Base-by-base conservation (phyloP, 2,888 invertebrate species). In the Blastobasis adustella region DNA sequence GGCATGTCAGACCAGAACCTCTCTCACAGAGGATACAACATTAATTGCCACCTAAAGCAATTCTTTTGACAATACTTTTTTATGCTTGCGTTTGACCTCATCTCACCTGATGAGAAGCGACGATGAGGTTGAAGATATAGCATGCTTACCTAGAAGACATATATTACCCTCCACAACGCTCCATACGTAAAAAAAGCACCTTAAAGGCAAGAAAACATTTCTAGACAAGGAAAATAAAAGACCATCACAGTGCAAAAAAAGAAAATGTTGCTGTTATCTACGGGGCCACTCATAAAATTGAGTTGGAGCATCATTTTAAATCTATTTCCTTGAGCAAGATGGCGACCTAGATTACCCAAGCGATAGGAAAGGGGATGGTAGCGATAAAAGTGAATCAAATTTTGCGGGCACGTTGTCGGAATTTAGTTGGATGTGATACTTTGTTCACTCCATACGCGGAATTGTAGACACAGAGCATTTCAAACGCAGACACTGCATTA, bases 241-340 rank as follows among this genome's bases (percentile, higher is more conserved):
- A 49, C 45, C 43, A 46, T 36, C 51, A 23, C 41, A 37, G 46
- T 23, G 23, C 23, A 23, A 23, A 23, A n/a, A 23, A 52, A 52
- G 47, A 57, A 61, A 58, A 69, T 67, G 62, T 66, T 57, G 54
- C 46, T 55, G 58, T 65, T 70, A 63, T 67, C 61, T 57, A 45
- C 49, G 60, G 56, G 57, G 57, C 58, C 57, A 46, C 55, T 58
- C 62, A 59, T 65, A 67, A 68, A 71, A 62, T 57, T 59, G 59
- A 50, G 51, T 52, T 45, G 51, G 47, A 42, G 49, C 51, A 51
- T 52, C 51, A 49, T 52, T 56, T 56, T 53, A 54, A 71, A 71
- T 69, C 65, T 66, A 71, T 71, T 71, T 60, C 57, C 58, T 36
- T 9, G 51, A 46, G 47, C 59, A 64, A 71, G 60, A 64, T 60